Percentiles rank a stretch among this genome's conserved stretches.
phyloP scores from a whole-genome alignment of 2,113 vertebrate genomes.

The Cyphomyrus discorhynchus region DNA sequence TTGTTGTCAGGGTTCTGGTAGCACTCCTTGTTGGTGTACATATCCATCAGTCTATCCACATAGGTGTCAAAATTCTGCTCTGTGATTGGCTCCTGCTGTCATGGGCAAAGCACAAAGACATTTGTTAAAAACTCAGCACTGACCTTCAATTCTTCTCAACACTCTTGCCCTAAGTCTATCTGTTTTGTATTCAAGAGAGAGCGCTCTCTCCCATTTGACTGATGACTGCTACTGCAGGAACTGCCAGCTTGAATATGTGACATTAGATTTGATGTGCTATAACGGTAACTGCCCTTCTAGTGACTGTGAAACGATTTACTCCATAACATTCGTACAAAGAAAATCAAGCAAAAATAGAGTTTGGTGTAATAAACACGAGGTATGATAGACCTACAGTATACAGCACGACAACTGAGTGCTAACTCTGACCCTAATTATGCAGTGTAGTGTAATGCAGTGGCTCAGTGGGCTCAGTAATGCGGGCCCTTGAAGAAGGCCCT shows the following conservation, averaged over 20 bases:
- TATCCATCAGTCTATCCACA: conserved; percentile 89
- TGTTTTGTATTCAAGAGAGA: background rate
- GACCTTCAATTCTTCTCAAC: background rate
- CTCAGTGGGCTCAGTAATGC: background rate
- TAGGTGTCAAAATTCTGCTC: conserved; percentile 95
- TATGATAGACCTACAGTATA: background rate
- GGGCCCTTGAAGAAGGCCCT: background rate
- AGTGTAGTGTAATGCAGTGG: background rate
- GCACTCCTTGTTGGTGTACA: conserved; percentile 97
- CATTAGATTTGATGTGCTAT: background rate
- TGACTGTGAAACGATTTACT: background rate
- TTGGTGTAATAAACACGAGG: background rate
- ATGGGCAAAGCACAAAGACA: conserved; percentile 10
- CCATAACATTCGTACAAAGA: background rate
- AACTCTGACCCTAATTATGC: background rate
- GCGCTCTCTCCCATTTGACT: background rate
- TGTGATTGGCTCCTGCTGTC: conserved; percentile 81
- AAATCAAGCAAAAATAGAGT: background rate
- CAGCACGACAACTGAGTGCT: background rate
- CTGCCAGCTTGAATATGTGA: background rate
- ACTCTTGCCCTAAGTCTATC: background rate
- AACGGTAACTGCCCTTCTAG: background rate
- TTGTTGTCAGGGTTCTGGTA: conserved; percentile 96
- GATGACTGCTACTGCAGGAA: background rate
- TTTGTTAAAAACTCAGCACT: background rate